Evolutionary conservation across 37 sponge, comb jelly and placozoan species (phyloP), one percentile per base, ranked within the genome.

Genomic region (Axinella damicornis): DNA sequence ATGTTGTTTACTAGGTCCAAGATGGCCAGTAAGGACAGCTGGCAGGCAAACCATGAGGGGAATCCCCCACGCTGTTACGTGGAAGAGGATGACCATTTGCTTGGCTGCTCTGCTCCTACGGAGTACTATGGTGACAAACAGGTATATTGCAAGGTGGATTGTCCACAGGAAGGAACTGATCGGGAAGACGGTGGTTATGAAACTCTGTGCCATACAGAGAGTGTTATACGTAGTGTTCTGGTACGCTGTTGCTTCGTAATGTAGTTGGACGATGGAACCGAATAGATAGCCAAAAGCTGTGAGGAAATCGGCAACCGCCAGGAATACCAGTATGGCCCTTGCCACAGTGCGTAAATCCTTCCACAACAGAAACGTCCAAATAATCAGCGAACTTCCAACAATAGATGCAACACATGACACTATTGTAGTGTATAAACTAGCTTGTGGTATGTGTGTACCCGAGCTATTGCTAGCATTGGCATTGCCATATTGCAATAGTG

Each of bases 111-210:
- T 58, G 15, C 57, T 55, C 66, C 62, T 89, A 12, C 18, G 11
- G 24, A 82, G 38, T 27, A 71, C 84, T 20, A 89, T 63, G 20
- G 84, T 55, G 9, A 83, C 76, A 36, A 82, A 75, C 27, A 89
- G 62, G 37, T 89, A 89, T 19, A 89, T 61, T 40, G 89, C 74
- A n/a, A 89, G 78, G 66, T 83, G 31, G 13, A 73, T 66, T 35
- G 89, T 89, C 89, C 89, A 89, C 9, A 89, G 32, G 53, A 89
- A 89, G n/a, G 89, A 89, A 14, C 62, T 60, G 19, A 89, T 80
- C 20, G 84, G 83, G 28, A 89, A 83, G 31, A 70, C 53, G 35
- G 89, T 83, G n/a, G 83, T 83, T 19, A 89, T 19, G 57, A 83
- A 83, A 28, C 89, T 89, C 57, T 83, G 77, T 21, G 66, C 38